A percentile compares a stretch with the other conserved stretches of the same genome.
phyloP scores from a whole-genome alignment of 2,113 vertebrate genomes.

The Nannospalax galili region DNA sequence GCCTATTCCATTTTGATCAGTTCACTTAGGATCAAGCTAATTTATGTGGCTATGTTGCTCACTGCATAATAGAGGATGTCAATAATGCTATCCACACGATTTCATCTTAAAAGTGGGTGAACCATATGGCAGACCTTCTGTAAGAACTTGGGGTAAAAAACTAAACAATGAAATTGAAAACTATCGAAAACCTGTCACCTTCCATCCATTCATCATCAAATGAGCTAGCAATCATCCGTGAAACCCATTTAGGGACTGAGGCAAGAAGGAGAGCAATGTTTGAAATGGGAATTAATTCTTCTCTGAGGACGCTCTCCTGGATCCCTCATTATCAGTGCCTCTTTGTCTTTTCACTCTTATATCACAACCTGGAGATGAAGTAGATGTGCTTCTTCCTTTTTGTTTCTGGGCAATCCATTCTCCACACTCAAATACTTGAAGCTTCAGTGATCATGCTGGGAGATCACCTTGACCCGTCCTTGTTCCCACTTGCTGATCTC shows the following conservation, averaged over 20 bases:
- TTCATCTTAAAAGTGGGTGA: neutral
- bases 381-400: neutral
- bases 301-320: neutral
- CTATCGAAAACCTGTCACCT: neutral
- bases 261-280: neutral
- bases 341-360: neutral
- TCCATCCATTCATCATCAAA: neutral
- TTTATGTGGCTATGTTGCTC: neutral
- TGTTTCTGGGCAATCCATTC: neutral
- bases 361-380: too few species aligned
- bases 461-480: neutral
- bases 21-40: constrained; percentile 39
- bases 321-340: neutral
- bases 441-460: neutral
- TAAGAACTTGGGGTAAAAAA: neutral
- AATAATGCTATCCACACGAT: neutral
- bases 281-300: neutral
- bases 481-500: neutral
- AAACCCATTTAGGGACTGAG: neutral
- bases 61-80: neutral
- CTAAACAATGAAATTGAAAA: neutral
- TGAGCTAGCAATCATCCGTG: neutral
- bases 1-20: neutral
- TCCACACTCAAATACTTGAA: neutral
- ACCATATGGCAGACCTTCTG: neutral